These are phyloP conservation scores for Chamaea fasciata DNA, from an alignment of 2,113 vertebrate species.

Conservation along the genomic window DNA sequence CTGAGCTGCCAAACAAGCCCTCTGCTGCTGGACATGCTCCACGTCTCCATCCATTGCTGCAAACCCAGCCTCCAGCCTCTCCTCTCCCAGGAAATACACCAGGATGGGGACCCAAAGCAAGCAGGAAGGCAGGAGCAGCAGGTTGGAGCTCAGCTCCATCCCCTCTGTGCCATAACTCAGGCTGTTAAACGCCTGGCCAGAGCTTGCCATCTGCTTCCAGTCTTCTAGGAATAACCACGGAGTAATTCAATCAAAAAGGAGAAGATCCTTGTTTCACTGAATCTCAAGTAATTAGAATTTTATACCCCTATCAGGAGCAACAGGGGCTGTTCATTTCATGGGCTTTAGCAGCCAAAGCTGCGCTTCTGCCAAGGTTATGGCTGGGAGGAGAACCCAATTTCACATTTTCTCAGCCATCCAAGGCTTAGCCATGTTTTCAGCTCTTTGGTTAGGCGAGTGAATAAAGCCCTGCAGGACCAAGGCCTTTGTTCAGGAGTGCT, in stretches of 20 bases:
- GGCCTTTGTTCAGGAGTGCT: background rate
- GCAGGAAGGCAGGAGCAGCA: background rate
- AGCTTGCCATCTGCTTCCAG: conserved; percentile 67
- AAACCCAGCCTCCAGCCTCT: background rate
- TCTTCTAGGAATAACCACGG: conserved; percentile 59
- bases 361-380: conserved; percentile 42
- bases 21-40: background rate
- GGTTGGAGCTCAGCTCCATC: background rate
- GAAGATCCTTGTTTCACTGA: conserved; percentile 50
- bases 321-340: conserved; percentile 57
- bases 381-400: background rate
- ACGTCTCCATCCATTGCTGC: background rate
- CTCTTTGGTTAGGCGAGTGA: background rate
- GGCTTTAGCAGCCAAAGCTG: background rate
- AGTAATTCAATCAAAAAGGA: conserved; percentile 62
- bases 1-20: background rate
- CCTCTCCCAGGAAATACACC: background rate
- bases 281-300: conserved; percentile 69
- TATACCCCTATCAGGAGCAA: conserved; percentile 66
- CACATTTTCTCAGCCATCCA: background rate
- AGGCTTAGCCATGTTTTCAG: background rate
- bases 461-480: background rate
- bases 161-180: conserved; percentile 31
- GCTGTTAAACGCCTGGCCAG: conserved; percentile 59
- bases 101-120: background rate